Conservation (phyloP, 2,113 vertebrate species). For the Macrotis lagotis region DNA sequence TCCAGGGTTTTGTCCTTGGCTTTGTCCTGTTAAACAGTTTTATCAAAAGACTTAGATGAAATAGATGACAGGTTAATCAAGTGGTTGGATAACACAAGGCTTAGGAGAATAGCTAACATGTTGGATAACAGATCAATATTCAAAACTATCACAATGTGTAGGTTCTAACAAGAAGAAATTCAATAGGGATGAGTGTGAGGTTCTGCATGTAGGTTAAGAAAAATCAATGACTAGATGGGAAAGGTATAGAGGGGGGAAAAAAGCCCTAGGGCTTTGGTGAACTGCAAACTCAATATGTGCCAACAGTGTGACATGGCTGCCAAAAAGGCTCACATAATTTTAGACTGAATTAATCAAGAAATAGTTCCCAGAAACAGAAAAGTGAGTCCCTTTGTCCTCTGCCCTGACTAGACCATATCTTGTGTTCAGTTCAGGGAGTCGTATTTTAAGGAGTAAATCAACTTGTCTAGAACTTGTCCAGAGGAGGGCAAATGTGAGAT, state of each 20-base stretch:
- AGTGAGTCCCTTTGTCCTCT: background rate
- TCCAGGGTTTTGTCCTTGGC: constrained; percentile 37
- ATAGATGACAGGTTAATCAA: constrained; percentile 57
- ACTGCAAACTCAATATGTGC: background rate
- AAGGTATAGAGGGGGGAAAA: background rate
- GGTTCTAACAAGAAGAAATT: constrained; percentile 66
- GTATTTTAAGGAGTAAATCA: background rate
- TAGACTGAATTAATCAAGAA: background rate
- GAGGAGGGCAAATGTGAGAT: background rate
- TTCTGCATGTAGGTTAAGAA: constrained; percentile 65
- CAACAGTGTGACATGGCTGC: background rate
- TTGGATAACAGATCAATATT: background rate
- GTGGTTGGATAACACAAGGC: constrained; percentile 32
- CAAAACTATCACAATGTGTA: constrained; percentile 47
- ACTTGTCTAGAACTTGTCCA: background rate
- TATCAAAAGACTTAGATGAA: constrained; percentile 61
- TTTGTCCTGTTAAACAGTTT: constrained; percentile 39
- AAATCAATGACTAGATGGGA: constrained; percentile 43
- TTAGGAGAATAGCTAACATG: background rate
- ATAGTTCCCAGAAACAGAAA: constrained; percentile 2
- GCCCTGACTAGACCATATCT: background rate
- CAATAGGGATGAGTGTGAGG: constrained; percentile 62
- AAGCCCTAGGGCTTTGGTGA: background rate
- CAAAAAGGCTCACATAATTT: background rate
- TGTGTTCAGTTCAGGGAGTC: background rate